These are phyloP conservation scores for Spinus pinus DNA, from an alignment of 2,797 vertebrate species.

Conservation along the genomic window DNA sequence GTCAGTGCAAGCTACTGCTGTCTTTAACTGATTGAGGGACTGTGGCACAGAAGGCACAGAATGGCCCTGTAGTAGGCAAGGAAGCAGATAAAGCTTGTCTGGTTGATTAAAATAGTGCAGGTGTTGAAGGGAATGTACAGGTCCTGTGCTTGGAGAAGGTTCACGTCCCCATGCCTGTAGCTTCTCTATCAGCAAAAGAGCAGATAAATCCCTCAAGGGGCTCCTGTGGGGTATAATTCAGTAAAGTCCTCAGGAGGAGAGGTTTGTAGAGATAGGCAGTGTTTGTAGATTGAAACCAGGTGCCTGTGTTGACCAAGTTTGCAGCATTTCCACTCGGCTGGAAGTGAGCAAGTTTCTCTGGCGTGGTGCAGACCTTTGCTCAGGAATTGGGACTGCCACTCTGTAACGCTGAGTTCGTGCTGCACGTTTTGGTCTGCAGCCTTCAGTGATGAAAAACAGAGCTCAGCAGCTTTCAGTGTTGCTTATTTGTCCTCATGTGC, in stretches of 20 bases:
- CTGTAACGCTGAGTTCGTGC: not conserved
- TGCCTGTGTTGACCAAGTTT: not conserved
- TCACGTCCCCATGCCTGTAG: not conserved
- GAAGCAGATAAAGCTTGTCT: slow-evolving; percentile 13
- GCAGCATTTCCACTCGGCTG: not conserved
- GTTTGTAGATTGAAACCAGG: slow-evolving; percentile 32
- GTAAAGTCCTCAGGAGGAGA: not conserved
- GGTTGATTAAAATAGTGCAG: slow-evolving; percentile 55
- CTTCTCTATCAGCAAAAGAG: slow-evolving; percentile 19
- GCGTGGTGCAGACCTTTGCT: not conserved
- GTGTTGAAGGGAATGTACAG: slow-evolving; percentile 32
- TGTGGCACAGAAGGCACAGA: not conserved
- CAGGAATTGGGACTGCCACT: not conserved
- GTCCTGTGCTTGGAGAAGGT: not conserved
- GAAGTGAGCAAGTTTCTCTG: not conserved
- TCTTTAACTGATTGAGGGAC: not conserved
- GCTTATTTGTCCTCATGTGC: not conserved
- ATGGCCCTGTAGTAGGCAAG: not conserved
- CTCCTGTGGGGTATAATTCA: not conserved
- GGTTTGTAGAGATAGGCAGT: slow-evolving; percentile 6
- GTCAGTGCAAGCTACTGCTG: not conserved
- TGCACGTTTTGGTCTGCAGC: not conserved
- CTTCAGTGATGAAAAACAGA: not conserved
- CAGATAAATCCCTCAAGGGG: slow-evolving; percentile 23
- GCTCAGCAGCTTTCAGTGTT: not conserved